Base-by-base conservation (phyloP, 2,797 vertebrate species). In the Bufotes viridis region DNA sequence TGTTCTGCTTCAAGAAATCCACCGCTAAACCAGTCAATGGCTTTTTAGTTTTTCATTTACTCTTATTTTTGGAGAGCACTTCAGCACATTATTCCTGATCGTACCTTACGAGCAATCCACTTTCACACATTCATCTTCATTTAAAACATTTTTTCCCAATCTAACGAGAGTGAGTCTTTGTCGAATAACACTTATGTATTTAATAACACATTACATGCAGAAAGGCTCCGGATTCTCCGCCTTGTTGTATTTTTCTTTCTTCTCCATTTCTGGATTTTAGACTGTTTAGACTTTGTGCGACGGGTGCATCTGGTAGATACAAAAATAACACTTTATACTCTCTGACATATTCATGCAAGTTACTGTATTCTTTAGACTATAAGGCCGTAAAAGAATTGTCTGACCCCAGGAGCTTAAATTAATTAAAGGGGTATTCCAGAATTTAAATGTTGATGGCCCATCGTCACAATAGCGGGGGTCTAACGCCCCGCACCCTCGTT, bases 1-100 rank as follows among this genome's bases (percentile, higher is more conserved):
- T 86, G 72, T 86, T 86, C 84, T 79, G 84, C 84, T 86, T 86
- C n/a, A 79, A 51, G 72, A 76, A 75, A 85, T 63, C 61, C 80
- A 42, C 58, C n/a, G 57, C 14, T 7, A 49, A 53, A 85, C 55
- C 83, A 85, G 83, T 51, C 83, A 61, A 63, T 76, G 83, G 26
- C 70, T 63, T 85, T 85, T 85, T 85, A 84, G 63, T 85, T 85
- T 81, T 85, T 63, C 83, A 76, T 85, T 85, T 63, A 13, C 70
- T 85, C 70, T 57, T 69, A 17, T 61, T 81, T 70, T 81, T 69
- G 53, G 53, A 70, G 85, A 76, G 72, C 83, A 60, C 72, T 85
- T 10, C 57, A 76, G 83, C 34, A 0, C 83, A 51, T 85, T 85
- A 85, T 24, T 63, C 70, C 70, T 63, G 83, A 18, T 63, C 70